These are phyloP conservation scores for Drosophila nasuta DNA, from an alignment of 1,140 invertebrate species.

Conservation along the genomic window DNA sequence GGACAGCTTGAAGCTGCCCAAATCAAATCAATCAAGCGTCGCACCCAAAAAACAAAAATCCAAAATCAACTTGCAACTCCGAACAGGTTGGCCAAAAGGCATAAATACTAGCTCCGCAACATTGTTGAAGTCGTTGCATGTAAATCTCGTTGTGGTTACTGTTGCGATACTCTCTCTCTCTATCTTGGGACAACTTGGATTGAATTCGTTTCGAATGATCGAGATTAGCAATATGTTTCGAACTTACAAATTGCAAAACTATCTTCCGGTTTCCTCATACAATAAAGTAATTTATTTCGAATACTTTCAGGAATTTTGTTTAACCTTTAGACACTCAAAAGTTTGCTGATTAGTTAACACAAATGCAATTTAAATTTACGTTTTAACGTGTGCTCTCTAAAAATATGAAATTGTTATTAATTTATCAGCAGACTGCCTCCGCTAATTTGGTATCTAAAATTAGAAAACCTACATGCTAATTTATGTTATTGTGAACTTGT, in stretches of 20 bases:
- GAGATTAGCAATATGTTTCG: neutral
- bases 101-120: slow-evolving; percentile 11
- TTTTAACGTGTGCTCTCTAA: neutral
- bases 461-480: slow-evolving; percentile 4
- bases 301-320: slow-evolving; percentile 14
- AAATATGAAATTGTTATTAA: neutral
- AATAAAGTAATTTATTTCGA: slow-evolving; percentile 12
- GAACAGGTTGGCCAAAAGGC: slow-evolving; percentile 41
- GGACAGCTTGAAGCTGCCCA: slow-evolving; percentile 39
- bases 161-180: neutral
- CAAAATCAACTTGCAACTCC: slow-evolving; percentile 34
- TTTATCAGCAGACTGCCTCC: neutral
- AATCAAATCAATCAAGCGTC: slow-evolving; percentile 55
- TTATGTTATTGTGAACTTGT: neutral
- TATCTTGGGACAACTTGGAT: neutral
- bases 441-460: neutral
- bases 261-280: neutral
- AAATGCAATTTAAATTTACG: neutral
- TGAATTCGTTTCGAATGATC: neutral
- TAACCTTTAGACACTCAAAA: neutral
- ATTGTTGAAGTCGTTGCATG: slow-evolving; percentile 27
- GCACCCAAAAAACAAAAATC: slow-evolving; percentile 40
- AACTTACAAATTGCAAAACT: slow-evolving; percentile 1
- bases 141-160: slow-evolving; percentile 22
- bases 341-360: neutral